Evolutionary conservation across 2,113 vertebrate genomes (phyloP).

Genomic region (Lucifuga dentata): DNA sequence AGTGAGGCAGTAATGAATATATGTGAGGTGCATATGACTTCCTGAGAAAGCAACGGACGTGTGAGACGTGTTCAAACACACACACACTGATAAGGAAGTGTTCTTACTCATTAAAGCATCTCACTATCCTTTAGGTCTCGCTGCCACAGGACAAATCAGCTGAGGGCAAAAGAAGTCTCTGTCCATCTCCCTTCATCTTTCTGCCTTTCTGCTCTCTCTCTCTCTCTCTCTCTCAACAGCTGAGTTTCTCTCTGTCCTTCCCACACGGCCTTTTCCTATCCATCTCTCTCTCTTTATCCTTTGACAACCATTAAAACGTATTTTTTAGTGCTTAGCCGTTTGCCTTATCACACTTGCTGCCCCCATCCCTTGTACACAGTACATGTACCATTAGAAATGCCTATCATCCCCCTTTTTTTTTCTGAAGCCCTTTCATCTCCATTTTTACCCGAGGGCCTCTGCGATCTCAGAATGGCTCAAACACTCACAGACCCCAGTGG

Average conservation of each 20-base stretch:
- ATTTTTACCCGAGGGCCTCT: constrained; percentile 50
- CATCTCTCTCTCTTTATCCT: constrained; percentile 1
- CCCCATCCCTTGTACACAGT: constrained; percentile 2
- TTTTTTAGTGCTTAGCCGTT: constrained; percentile 25
- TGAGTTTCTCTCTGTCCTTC: constrained; percentile 12
- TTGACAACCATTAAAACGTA: too few relatives aligned
- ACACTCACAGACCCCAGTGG: constrained; percentile 54
- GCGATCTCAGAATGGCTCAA: constrained; percentile 46
- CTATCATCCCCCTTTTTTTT: constrained; percentile 23
- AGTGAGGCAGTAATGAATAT: not conserved
- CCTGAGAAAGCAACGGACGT: constrained; percentile 40
- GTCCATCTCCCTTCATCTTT: constrained; percentile 52
- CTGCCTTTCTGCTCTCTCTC: constrained; percentile 16
- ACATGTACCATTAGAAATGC: constrained; percentile 20
- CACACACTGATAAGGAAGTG: constrained; percentile 11
- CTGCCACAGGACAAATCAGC: constrained; percentile 50
- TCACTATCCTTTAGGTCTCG: constrained; percentile 32
- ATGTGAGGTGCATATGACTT: constrained; percentile 28
- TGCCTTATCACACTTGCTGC: constrained; percentile 34
- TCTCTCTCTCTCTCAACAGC: constrained; percentile 38
- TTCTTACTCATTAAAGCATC: constrained; percentile 55
- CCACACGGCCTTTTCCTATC: constrained; percentile 30
- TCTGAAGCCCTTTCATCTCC: constrained; percentile 50
- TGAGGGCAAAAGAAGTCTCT: constrained; percentile 33
- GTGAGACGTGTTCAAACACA: constrained; percentile 13